phyloP scores from a whole-genome alignment of 2,797 vertebrate species.

The Alauda arvensis region DNA sequence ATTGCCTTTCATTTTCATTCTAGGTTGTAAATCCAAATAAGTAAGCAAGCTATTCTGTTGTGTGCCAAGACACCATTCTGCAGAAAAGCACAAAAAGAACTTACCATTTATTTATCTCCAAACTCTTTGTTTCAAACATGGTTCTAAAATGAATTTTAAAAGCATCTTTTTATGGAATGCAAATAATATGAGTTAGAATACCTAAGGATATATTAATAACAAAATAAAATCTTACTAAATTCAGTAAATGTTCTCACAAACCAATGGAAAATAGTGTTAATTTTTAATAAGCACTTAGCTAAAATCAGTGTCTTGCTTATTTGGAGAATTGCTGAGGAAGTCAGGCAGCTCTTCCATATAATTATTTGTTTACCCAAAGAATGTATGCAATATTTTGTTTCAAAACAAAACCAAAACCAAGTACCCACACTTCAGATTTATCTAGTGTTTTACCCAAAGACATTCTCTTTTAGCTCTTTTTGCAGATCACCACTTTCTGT shows the following conservation, averaged over 20 bases:
- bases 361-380: neutral
- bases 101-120: neutral
- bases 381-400: neutral
- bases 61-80: neutral
- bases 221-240: neutral
- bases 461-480: neutral
- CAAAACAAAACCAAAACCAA: neutral
- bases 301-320: neutral
- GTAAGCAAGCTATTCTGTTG: neutral
- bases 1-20: slow-evolving; percentile 15
- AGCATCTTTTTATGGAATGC: neutral
- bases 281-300: slow-evolving; percentile 36
- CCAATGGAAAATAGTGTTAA: neutral
- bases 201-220: neutral
- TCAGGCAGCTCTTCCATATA: neutral
- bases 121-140: neutral
- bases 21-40: slow-evolving; percentile 23
- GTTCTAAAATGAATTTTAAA: neutral
- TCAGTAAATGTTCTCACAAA: neutral
- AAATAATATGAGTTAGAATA: neutral
- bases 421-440: neutral
- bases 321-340: neutral
- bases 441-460: neutral
- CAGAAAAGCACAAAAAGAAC: neutral
- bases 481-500: neutral